Evolutionary conservation across 2,888 invertebrate species (phyloP).

Genomic region (Strigamia crassipes): DNA sequence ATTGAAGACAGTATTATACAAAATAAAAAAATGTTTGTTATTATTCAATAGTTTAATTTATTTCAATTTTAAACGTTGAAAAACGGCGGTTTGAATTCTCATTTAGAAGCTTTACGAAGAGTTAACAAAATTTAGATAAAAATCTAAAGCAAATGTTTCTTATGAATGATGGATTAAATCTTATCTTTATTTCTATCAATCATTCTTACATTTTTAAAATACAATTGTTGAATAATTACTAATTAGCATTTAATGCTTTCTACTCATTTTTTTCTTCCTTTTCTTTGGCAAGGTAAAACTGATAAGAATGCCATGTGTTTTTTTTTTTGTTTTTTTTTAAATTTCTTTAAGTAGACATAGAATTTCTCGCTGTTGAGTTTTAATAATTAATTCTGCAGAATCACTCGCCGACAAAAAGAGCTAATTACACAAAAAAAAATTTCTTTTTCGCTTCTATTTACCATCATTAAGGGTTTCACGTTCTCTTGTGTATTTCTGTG

Average conservation of each 20-base stretch:
- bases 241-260: conserved; percentile 30
- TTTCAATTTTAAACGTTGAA: neutral
- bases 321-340: neutral
- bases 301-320: neutral
- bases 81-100: neutral
- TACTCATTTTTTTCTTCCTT: neutral
- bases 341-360: neutral
- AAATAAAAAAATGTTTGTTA: neutral
- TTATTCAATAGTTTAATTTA: neutral
- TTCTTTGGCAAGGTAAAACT: neutral
- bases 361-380: conserved; percentile 39
- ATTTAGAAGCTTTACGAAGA: neutral
- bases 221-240: conserved; percentile 32
- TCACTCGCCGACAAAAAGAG: conserved; percentile 28
- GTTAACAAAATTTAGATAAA: neutral
- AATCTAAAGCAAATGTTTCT: neutral
- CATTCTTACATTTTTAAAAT: neutral
- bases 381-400: conserved; percentile 37
- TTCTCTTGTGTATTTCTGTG: neutral
- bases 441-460: conserved; percentile 23
- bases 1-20: neutral
- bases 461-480: conserved; percentile 31
- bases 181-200: neutral
- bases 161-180: conserved; percentile 7
- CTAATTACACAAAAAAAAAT: conserved; percentile 22